Base-by-base conservation (phyloP, 2,113 vertebrate genomes). In the Nipponia nippon region DNA sequence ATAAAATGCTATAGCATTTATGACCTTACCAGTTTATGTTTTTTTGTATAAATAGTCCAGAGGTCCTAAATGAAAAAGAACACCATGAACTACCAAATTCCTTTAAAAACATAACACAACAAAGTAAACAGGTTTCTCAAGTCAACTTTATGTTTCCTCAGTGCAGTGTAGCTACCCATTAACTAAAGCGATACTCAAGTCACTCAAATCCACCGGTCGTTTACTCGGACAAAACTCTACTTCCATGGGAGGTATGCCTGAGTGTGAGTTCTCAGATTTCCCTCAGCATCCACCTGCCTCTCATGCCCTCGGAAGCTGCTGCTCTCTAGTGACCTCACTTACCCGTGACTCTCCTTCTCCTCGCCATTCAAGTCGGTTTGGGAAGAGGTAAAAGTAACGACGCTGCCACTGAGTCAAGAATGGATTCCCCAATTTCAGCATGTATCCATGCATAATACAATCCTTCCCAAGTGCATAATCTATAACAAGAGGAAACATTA, bases 401-500 rank as follows among this genome's bases (percentile, higher is more conserved):
- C 99, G 98, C 93, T 99, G 99, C 99, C 99, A 99, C 97, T 99
- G 99, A 2, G 99, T 99, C 91, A 99, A 95, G 96, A 99, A 99
- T 0, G 99, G 99, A 97, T 99, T 99, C 34, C 99, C 99, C 97
- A 99, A 87, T 88, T 99, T 99, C 97, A 99, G 96, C 99, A 99
- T 99, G 98, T 99, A 99, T 0, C 99, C 99, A 0, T 99, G 99
- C 99, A 99, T 98, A 25, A 99, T 99, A 22, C 99, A 99, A 97
- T 99, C 99, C 94, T 99, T 99, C 18, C 99, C 99, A 52, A 99
- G 97, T 0, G 99, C 99, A 9, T 99, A 99, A 97, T 99, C 99
- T 99, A 50, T 1, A 53, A 30, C 18, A 7, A 71, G 17, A 73
- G 30, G 61, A 46, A 47, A 50, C 0, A 7, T 76, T 0, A 46